A percentile compares a stretch with the other conserved stretches of the same genome.
Conservation (phyloP, 2,888 invertebrate genomes). For the Rotaria sp. region DNA sequence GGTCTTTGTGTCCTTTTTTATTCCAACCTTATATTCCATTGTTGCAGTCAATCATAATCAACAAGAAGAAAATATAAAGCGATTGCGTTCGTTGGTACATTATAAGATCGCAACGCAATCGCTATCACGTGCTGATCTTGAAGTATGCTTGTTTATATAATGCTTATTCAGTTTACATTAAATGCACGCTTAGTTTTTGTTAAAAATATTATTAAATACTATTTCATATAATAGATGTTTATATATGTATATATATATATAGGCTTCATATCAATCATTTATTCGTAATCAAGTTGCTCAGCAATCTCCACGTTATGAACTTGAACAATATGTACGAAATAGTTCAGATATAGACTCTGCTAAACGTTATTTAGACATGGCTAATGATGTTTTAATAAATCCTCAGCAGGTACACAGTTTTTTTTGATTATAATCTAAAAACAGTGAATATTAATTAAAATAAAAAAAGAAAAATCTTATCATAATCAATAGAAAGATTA, state of each 20-base stretch:
- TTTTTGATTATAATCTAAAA: not conserved
- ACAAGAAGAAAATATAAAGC: not conserved
- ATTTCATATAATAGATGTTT: not conserved
- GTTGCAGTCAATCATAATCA: not conserved
- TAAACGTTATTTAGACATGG: not conserved
- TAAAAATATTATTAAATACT: not conserved
- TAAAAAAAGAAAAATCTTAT: not conserved
- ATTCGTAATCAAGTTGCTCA: not conserved
- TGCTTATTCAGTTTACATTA: not conserved
- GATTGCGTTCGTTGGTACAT: not conserved
- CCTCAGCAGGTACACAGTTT: not conserved
- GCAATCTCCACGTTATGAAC: not conserved
- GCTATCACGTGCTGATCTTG: not conserved
- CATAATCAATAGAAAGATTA: not conserved
- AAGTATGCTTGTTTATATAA: slow-evolving; percentile 1
- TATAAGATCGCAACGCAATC: not conserved
- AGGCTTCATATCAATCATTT: not conserved
- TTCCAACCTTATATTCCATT: not conserved
- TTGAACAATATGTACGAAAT: not conserved
- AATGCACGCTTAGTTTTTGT: not conserved
- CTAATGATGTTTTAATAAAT: slow-evolving; percentile 5
- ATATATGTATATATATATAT: not conserved
- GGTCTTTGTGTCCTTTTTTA: not conserved
- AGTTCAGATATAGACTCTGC: not conserved
- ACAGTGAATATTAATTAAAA: not conserved